Evolutionary conservation across 2,797 vertebrate species (phyloP), one percentile per base, ranked within the genome.

Genomic region (Leptodactylus fallax): DNA sequence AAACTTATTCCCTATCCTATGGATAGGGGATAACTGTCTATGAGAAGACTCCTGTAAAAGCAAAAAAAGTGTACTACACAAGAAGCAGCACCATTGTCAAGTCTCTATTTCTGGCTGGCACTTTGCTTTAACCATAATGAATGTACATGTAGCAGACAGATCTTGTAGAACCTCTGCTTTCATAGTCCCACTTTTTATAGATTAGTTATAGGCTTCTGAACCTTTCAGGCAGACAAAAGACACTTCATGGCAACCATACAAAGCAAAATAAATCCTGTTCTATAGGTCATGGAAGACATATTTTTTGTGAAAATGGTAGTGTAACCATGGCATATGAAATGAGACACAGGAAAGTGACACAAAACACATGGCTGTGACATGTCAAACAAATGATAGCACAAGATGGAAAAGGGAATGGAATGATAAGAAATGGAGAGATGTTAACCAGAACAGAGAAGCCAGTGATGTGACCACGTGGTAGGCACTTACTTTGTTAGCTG

Each of bases 401-500:
- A 78, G 16, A 56, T 80, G 80, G 69, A 60, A 56, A 55, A 45
- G 23, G 61, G 55, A 63, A 87, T 61, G 53, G 25, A 72, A 83
- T 72, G 51, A 36, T 51, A 82, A 83, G 47, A 85, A 58, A 72
- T 58, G 63, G 9, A 63, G 63, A 83, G 45, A 76, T 76, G 83
- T 63, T 76, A 81, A 23, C 53, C 12, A 55, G 69, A 63, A 36
- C 0, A 36, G 36, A 36, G 58, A 69, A 53, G 17, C 0, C 9
- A 80, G 13, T 14, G 61, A 51, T 45, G 61, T 45, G 12, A 69
- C 3, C 17, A 10, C 47, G n/a, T 25, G 65, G 63, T 0, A 63
- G 16, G 27, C 86, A 94, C 98, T 95, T 95, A 99, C 98, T 99
- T 99, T 87, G 98, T 99, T 92, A 98, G 95, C 87, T 99, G 98